phyloP scores from a whole-genome alignment of 2,797 vertebrate species.

The Lateolabrax maculatus region DNA sequence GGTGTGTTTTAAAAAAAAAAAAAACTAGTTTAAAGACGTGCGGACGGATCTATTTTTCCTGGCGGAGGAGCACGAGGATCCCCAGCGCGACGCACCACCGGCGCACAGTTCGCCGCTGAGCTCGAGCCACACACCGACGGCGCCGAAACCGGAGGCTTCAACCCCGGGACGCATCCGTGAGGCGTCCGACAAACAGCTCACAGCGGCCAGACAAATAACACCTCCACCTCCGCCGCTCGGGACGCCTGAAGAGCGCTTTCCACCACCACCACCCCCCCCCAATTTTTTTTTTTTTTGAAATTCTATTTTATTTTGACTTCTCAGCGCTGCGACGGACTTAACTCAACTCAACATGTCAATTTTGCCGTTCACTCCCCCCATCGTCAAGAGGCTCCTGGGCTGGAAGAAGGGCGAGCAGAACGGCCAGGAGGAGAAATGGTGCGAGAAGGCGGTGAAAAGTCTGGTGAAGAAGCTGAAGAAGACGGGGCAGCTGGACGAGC shows the following conservation, averaged over 20 bases:
- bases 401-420: slow-evolving; percentile 99
- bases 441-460: slow-evolving; percentile 98
- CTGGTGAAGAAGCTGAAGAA: slow-evolving; percentile 99
- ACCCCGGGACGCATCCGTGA: slow-evolving; percentile 57
- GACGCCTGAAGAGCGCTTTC: slow-evolving; percentile 15
- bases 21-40: background rate
- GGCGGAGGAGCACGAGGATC: slow-evolving; percentile 82
- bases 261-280: too few species aligned
- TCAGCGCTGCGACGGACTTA: slow-evolving; percentile 65
- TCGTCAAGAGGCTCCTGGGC: slow-evolving; percentile 97
- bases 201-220: too few species aligned
- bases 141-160: slow-evolving; percentile 42
- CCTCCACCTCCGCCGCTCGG: background rate
- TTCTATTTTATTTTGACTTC: too few species aligned
- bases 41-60: slow-evolving; percentile 78
- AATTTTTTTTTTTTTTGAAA: too few species aligned
- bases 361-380: slow-evolving; percentile 98
- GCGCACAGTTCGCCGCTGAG: slow-evolving; percentile 57
- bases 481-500: slow-evolving; percentile 98
- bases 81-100: slow-evolving; percentile 50
- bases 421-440: slow-evolving; percentile 99
- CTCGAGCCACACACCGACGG: slow-evolving; percentile 35
- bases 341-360: slow-evolving; percentile 92
- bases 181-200: slow-evolving; percentile 7
- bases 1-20: background rate